Evolutionary conservation across 1,140 invertebrate genomes (phyloP).

Genomic region (Drosophila tropicalis): DNA sequence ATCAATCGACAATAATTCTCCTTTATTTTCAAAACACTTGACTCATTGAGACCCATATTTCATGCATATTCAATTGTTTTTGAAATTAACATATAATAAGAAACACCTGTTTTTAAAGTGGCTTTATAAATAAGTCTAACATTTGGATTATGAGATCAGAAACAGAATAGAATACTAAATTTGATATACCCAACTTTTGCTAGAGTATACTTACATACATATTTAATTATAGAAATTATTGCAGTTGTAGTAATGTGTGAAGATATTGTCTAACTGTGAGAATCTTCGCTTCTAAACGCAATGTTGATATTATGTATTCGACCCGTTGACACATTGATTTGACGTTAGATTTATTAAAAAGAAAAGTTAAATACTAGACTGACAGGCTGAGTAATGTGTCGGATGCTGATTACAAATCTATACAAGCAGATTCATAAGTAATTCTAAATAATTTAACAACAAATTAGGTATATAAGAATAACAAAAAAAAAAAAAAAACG

Average conservation of each 20-base stretch:
- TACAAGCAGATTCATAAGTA: neutral
- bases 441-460: neutral
- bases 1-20: no score
- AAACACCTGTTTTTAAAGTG: no score
- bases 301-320: neutral
- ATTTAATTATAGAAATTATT: no score
- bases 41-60: no score
- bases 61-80: no score
- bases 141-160: no score
- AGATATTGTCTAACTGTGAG: constrained; percentile 3
- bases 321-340: neutral
- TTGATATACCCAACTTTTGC: no score
- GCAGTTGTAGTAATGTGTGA: neutral
- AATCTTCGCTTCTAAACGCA: neutral
- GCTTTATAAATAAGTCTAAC: no score
- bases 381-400: neutral
- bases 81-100: no score
- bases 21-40: no score
- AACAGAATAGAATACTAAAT: no score
- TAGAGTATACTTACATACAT: no score
- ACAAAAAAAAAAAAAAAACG: neutral
- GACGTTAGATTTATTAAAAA: neutral
- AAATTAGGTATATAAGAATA: neutral
- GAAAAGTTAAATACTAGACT: neutral
- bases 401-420: constrained; percentile 2